These are phyloP conservation scores for Yponomeuta plumbellus DNA, from an alignment of 2,888 invertebrate species.

Conservation along the genomic window DNA sequence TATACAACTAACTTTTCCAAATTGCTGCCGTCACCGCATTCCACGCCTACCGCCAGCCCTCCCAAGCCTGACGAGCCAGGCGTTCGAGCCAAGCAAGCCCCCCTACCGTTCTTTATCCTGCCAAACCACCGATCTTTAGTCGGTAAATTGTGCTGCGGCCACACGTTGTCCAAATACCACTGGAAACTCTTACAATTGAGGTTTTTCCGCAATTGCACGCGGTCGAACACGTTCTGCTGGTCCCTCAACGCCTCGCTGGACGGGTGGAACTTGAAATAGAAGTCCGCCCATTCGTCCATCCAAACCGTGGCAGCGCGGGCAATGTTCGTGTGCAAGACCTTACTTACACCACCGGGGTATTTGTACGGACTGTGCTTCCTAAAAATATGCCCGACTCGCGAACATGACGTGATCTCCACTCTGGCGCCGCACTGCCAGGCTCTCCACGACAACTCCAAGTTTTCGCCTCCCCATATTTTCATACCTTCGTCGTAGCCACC, in stretches of 20 bases:
- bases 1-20: constrained; percentile 84
- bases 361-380: constrained; percentile 95
- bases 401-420: constrained; percentile 94
- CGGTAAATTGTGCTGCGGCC: constrained; percentile 98
- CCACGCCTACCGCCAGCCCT: constrained; percentile 80
- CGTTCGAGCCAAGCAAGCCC: constrained; percentile 53
- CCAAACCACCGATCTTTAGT: constrained; percentile 92
- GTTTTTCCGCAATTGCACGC: constrained; percentile 81
- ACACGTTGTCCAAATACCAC: constrained; percentile 96
- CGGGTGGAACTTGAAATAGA: constrained; percentile 91
- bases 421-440: constrained; percentile 97
- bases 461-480: constrained; percentile 99
- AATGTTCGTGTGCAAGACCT: constrained; percentile 92
- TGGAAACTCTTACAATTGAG: constrained; percentile 90
- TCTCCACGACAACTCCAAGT: constrained; percentile 96
- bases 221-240: constrained; percentile 77
- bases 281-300: constrained; percentile 98
- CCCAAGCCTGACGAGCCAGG: constrained; percentile 80
- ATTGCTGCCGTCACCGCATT: constrained; percentile 77
- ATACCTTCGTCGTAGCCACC: constrained; percentile 85
- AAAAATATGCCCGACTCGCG: constrained; percentile 95
- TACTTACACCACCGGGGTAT: constrained; percentile 93
- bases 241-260: constrained; percentile 77
- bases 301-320: constrained; percentile 96
- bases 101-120: constrained; percentile 79